Base-by-base conservation (phyloP, 2,888 invertebrate genomes). In the Oxystoma pomonae region DNA sequence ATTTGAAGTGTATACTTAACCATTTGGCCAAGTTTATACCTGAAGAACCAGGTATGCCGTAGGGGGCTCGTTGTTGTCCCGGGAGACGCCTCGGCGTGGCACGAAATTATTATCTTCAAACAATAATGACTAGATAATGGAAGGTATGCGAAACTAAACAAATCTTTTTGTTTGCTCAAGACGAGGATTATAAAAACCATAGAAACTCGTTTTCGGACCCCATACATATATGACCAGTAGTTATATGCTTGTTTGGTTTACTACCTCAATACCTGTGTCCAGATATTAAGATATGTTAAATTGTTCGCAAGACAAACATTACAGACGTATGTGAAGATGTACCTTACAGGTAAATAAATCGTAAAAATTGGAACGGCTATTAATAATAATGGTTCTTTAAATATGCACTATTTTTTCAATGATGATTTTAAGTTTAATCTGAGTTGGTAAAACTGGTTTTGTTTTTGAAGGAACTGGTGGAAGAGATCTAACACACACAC, bases 91-190 rank as follows among this genome's bases (percentile, higher is more conserved):
- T 35, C 12, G 35, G 35, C 35, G 35, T 35, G 35, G 35, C 35
- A 53, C 60, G 19, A 59, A 63, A 63, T 63, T 62, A 59, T 62
- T 58, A 20, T 57, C 50, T 57, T 53, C 55, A 52, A 35, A 62
- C 52, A 21, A 21, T 58, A 62, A 53, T 53, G 62, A 57, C 61
- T 50, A 51, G 52, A 61, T 61, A 61, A 62, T 62, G 49, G 58
- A 53, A 16, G 58, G 53, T 53, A 53, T 55, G 55, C 62, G 55
- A 62, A 52, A 59, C 53, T 62, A 58, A 58, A 20, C 62, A 62
- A 62, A 62, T 62, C 57, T 55, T 58, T 52, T 62, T 59, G 60
- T 60, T 60, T 60, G 20, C 21, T 2, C 17, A 52, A 20, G 20
- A 22, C 22, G 50, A 16, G 53, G 53, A 53, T 53, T 53, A 19